A percentile compares a stretch with the other conserved stretches of the same genome.
phyloP scores from a whole-genome alignment of 2,797 vertebrate species.

The Melanotaenia boesemani region DNA sequence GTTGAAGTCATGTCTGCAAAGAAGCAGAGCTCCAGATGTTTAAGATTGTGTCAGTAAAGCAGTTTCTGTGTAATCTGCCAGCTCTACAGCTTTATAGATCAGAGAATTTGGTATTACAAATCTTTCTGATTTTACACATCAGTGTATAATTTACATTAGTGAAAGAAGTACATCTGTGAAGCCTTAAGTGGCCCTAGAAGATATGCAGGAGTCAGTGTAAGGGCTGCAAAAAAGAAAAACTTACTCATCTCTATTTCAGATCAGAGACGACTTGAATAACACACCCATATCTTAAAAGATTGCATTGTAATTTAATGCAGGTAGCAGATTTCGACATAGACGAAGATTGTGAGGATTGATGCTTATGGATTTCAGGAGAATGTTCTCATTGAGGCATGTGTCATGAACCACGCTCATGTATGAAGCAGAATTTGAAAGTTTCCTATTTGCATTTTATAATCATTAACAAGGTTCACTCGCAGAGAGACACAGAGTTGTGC shows the following conservation, averaged over 20 bases:
- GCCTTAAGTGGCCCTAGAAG: not conserved
- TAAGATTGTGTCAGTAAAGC: slow-evolving; percentile 2
- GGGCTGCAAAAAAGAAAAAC: not conserved
- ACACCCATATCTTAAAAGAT: not conserved
- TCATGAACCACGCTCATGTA: slow-evolving; percentile 14
- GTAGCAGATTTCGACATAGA: not conserved
- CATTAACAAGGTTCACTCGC: slow-evolving; percentile 28
- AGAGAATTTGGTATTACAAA: not conserved
- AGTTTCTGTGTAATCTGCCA: not conserved
- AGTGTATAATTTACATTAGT: not conserved
- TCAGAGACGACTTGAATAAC: not conserved
- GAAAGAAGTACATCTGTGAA: not conserved
- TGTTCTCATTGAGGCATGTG: slow-evolving; percentile 18
- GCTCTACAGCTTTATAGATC: not conserved
- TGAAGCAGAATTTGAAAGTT: not conserved
- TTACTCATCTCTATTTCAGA: not conserved
- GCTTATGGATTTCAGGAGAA: not conserved
- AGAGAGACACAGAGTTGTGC: slow-evolving; percentile 18
- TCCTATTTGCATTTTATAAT: slow-evolving; percentile 34
- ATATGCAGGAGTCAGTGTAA: not conserved
- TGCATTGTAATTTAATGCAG: not conserved
- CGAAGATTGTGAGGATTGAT: not conserved
- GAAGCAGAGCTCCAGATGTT: slow-evolving; percentile 21
- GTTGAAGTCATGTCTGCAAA: slow-evolving; percentile 12
- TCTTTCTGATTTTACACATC: not conserved